These are phyloP conservation scores for Falco concolor DNA, from an alignment of 2,797 vertebrate genomes.

Conservation along the genomic window DNA sequence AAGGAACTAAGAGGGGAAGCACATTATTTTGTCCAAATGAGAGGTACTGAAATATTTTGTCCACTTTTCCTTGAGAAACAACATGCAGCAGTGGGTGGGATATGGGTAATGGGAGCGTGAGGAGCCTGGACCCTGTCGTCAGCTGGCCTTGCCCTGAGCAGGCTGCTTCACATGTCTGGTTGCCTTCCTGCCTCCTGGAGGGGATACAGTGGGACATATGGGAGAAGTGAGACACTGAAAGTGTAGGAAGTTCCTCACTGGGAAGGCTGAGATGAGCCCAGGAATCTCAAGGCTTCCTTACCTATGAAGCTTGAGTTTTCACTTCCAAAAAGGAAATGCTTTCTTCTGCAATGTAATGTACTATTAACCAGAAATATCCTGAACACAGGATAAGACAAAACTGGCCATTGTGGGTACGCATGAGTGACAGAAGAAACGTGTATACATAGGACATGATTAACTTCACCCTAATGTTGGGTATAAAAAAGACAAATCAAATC, in stretches of 20 bases:
- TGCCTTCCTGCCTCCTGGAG: neutral
- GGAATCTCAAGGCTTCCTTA: neutral
- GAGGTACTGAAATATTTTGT: neutral
- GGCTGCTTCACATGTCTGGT: neutral
- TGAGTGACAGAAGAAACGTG: neutral
- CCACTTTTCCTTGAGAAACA: neutral
- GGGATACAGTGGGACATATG: neutral
- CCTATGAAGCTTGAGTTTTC: neutral
- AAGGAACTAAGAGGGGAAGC: neutral
- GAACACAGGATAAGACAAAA: neutral
- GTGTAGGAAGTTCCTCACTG: neutral
- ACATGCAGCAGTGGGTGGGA: neutral
- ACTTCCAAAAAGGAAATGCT: neutral
- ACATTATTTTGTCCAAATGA: neutral
- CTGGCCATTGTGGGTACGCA: neutral
- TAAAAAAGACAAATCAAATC: neutral
- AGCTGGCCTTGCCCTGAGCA: neutral
- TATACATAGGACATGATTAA: neutral
- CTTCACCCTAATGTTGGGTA: rapidly evolving
- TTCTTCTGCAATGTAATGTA: neutral
- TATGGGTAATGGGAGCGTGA: neutral
- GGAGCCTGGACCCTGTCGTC: neutral
- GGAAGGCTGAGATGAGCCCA: neutral
- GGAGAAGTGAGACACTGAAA: neutral
- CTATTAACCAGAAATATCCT: neutral